phyloP scores from a whole-genome alignment of 1,140 invertebrate genomes.

The Diachasmimorpha longicaudata region DNA sequence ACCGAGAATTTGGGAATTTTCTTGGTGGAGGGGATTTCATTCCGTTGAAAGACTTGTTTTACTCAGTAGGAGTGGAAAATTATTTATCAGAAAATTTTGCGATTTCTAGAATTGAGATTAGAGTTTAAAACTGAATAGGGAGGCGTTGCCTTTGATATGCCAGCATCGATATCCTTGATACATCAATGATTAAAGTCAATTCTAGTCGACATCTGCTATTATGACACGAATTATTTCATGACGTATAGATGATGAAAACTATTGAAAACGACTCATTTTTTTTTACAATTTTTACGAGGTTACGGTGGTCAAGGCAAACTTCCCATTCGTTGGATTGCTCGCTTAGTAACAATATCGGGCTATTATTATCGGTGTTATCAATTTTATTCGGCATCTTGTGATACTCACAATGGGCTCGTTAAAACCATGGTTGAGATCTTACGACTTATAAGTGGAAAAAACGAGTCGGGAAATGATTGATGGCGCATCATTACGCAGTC shows the following conservation, averaged over 20 bases:
- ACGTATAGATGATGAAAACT: background rate
- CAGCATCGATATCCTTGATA: slow-evolving; percentile 1
- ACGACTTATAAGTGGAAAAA: background rate
- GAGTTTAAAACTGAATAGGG: no score
- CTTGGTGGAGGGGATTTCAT: no score
- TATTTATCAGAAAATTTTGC: no score
- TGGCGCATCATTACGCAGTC: no score
- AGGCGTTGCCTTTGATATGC: background rate
- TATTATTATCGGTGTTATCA: background rate
- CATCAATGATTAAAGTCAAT: background rate
- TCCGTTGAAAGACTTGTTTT: no score
- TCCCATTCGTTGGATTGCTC: background rate
- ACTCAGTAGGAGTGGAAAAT: no score
- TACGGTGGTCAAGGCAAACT: background rate
- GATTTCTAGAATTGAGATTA: background rate
- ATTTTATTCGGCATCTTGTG: background rate
- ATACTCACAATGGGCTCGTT: background rate
- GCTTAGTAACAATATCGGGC: background rate
- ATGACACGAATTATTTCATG: background rate
- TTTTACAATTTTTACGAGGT: background rate
- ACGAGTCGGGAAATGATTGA: background rate
- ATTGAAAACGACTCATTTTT: background rate
- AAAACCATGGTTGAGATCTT: no score
- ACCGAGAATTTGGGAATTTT: background rate
- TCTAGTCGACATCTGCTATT: background rate